phyloP scores from a whole-genome alignment of 1,140 invertebrate genomes.

The Trichoplusia ni region DNA sequence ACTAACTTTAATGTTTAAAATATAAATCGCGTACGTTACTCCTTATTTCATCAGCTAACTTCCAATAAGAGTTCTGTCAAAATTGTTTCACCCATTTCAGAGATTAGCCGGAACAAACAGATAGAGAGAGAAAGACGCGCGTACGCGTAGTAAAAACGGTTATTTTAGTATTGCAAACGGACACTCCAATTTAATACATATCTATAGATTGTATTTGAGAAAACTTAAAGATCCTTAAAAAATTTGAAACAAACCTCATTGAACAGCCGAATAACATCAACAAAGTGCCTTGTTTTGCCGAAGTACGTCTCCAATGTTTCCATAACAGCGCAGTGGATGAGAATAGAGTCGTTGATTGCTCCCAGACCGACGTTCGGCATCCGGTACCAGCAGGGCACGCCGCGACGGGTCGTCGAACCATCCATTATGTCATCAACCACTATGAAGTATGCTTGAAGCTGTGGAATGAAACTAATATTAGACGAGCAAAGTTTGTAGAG shows the following conservation, averaged over 20 bases:
- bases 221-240: neutral
- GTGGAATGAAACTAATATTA: conserved; percentile 8
- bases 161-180: too few species aligned
- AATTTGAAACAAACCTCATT: conserved; percentile 86
- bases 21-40: too few species aligned
- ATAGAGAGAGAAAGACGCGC: too few species aligned
- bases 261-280: conserved; percentile 90
- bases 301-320: conserved; percentile 89
- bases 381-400: conserved; percentile 94
- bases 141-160: too few species aligned
- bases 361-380: conserved; percentile 89
- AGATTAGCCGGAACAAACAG: too few species aligned
- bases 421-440: conserved; percentile 97
- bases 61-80: too few species aligned
- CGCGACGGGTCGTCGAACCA: conserved; percentile 88
- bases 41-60: too few species aligned
- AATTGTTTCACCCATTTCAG: too few species aligned
- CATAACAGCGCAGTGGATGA: conserved; percentile 83
- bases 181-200: neutral
- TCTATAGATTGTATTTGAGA: neutral
- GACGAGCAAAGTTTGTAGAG: too few species aligned
- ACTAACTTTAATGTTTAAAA: too few species aligned
- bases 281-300: conserved; percentile 87
- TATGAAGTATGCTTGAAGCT: conserved; percentile 93
- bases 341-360: conserved; percentile 92